phyloP scores from a whole-genome alignment of 2,888 invertebrate genomes.

The Furcula furcula region DNA sequence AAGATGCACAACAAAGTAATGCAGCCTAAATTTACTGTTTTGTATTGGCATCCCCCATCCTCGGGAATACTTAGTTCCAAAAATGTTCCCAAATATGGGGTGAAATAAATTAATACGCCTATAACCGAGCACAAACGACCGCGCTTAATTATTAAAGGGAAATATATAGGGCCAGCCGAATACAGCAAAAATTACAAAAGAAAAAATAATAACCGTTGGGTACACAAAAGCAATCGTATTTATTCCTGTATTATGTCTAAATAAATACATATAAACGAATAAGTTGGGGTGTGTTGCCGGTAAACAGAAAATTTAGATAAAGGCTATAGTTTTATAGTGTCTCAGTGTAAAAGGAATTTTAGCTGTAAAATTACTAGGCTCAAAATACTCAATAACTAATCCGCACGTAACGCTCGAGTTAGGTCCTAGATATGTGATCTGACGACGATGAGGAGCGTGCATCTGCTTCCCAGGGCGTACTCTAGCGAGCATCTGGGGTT shows the following conservation, averaged over 20 bases:
- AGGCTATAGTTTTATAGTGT: too few species aligned
- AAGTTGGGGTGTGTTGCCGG: constrained; percentile 15
- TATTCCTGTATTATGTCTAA: constrained; percentile 59
- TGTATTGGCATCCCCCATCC: too few species aligned
- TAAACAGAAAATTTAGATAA: constrained; percentile 1
- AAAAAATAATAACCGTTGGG: constrained; percentile 47
- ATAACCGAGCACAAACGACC: constrained; percentile 20
- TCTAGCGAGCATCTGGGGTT: too few species aligned
- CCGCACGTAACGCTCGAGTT: too few species aligned
- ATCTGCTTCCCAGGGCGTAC: too few species aligned
- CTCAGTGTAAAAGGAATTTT: too few species aligned
- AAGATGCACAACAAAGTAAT: too few species aligned
- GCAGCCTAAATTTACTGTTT: too few species aligned
- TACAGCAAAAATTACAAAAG: constrained; percentile 52
- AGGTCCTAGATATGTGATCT: too few species aligned
- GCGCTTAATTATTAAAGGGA: constrained; percentile 29
- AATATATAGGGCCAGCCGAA: constrained; percentile 18
- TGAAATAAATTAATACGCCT: constrained; percentile 29
- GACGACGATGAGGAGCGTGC: too few species aligned
- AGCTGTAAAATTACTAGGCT: too few species aligned
- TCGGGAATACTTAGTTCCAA: background rate
- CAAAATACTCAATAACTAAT: too few species aligned
- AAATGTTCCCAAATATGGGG: background rate
- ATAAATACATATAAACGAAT: constrained; percentile 41
- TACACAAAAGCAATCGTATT: constrained; percentile 53